Base-by-base conservation (phyloP, 2,888 invertebrate genomes). In the Lasioglossum figueresi region DNA sequence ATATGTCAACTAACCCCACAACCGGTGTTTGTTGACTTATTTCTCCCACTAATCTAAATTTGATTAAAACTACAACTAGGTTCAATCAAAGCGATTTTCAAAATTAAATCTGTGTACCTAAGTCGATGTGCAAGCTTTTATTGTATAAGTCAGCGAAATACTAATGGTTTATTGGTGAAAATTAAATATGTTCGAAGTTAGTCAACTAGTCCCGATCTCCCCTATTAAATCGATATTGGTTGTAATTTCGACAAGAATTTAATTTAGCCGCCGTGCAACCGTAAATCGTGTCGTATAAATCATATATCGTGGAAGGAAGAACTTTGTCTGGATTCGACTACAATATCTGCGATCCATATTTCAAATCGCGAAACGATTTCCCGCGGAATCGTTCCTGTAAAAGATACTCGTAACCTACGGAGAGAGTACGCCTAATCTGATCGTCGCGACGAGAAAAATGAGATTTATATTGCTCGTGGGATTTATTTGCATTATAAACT, bases 401-500 rank as follows among this genome's bases (percentile, higher is more conserved):
- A n/a, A 23, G 37, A 31, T 19, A 19, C 34, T 23, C 19, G 8
- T 23, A 37, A n/a, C 68, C n/a, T 23, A 70, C 10, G 37, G 1
- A 37, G 3, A 23, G n/a, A n/a, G 5, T 23, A 40, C 31, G 34
- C n/a, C n/a, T 66, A 45, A 76, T 66, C 66, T 66, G 68, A 70
- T 79, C 45, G 43, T 27, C 43, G 34, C 79, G 3, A 34, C 19
- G 10, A 6, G 31, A 34, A 27, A 82, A 71, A 71, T 75, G 63
- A 19, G 72, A 72, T 76, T 83, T 72, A 82, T 82, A 37, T 66
- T n/a, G 14, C 14, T 14, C 37, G 5, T n/a, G 4, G 27, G 66
- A 56, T 76, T 83, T 83, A 83, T 82, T 82, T 82, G 81, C 82
- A 66, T 83, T 80, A 76, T 75, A 80, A 48, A 71, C 63, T 14